Percentiles rank a stretch among this genome's conserved stretches.
These are phyloP conservation scores for Gymnothorax javanicus DNA, from an alignment of 2,797 vertebrate genomes.

Conservation along the genomic window DNA sequence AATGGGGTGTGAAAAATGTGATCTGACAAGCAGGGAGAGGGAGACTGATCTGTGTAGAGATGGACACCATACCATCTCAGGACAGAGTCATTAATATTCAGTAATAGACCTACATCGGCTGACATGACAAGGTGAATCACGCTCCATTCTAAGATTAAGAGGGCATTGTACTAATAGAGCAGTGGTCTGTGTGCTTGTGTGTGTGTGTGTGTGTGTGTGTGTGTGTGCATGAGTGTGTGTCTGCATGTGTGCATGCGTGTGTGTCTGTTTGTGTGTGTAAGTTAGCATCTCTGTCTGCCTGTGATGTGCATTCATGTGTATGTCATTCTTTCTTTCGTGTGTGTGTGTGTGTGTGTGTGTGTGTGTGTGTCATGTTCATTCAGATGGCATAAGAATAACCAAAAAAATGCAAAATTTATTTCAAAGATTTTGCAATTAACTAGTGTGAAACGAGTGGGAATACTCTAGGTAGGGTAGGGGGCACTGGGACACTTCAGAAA, in stretches of 20 bases:
- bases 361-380: not conserved
- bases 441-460: too few relatives aligned
- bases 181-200: slow-evolving; percentile 34
- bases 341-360: slow-evolving; percentile 7
- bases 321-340: not conserved
- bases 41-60: slow-evolving; percentile 61
- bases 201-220: not conserved
- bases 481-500: too few relatives aligned
- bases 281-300: not conserved
- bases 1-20: slow-evolving; percentile 70
- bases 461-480: too few relatives aligned
- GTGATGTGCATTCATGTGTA: not conserved
- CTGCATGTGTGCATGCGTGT: not conserved
- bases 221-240: not conserved
- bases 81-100: slow-evolving; percentile 74
- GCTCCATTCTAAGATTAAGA: slow-evolving; percentile 47
- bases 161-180: slow-evolving; percentile 46
- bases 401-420: not conserved
- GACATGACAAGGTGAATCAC: slow-evolving; percentile 68
- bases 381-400: not conserved
- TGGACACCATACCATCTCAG: slow-evolving; percentile 50
- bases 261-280: not conserved
- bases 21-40: slow-evolving; percentile 69
- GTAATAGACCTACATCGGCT: slow-evolving; percentile 47
- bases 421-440: not conserved